Percentiles rank a stretch among this genome's conserved stretches.
These are phyloP conservation scores for Gallinago nigripennis DNA, from an alignment of 2,797 vertebrate genomes.

Conservation along the genomic window DNA sequence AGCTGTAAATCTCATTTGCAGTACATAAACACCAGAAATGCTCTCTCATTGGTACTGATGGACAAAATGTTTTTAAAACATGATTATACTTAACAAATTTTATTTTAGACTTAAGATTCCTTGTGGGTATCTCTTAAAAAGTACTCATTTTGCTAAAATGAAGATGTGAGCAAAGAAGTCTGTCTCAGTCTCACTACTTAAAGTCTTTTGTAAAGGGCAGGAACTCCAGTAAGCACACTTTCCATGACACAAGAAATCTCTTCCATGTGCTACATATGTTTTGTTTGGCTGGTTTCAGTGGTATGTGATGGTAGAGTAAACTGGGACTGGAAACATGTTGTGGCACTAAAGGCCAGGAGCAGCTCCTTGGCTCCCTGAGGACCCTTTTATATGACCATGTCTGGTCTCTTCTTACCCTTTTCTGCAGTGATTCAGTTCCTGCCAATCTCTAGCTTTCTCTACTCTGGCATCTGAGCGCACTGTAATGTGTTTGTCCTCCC, in stretches of 20 bases:
- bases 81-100: neutral
- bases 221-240: neutral
- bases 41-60: neutral
- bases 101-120: neutral
- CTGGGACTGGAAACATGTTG: accelerated
- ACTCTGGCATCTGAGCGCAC: accelerated
- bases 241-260: neutral
- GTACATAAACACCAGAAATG: slow-evolving; percentile 1
- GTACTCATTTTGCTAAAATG: neutral
- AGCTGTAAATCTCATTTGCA: slow-evolving; percentile 33
- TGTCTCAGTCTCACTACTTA: neutral
- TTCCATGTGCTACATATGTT: accelerated
- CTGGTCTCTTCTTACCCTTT: neutral
- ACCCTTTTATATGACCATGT: accelerated
- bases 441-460: neutral
- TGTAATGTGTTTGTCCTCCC: neutral
- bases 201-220: neutral
- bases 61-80: neutral
- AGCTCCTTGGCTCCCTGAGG: neutral
- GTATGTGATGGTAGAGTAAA: accelerated
- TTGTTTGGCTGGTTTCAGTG: neutral
- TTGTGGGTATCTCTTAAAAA: neutral
- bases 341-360: neutral
- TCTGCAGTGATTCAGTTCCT: accelerated
- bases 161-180: neutral